phyloP scores from a whole-genome alignment of 92 coral and sea anemone species.

The Pocillopora grandis region DNA sequence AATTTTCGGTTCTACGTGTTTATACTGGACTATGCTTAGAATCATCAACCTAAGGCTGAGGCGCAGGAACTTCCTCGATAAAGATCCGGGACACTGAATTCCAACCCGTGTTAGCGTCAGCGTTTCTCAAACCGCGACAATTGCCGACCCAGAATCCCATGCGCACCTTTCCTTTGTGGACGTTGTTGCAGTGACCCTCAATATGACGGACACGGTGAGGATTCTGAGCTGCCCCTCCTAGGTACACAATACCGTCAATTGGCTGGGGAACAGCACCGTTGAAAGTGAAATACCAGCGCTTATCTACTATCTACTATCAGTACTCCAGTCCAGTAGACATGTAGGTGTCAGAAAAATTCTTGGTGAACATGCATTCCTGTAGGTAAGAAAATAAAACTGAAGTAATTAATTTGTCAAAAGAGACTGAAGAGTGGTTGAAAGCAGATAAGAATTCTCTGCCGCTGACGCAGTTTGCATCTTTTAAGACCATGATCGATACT shows the following conservation, averaged over 20 bases:
- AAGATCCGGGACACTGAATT: conserved; percentile 34
- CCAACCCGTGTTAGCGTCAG: conserved; percentile 23
- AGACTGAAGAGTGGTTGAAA: neutral
- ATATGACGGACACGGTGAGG: conserved; percentile 50
- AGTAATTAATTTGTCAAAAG: neutral
- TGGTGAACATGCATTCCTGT: conserved; percentile 21
- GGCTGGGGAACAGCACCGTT: conserved; percentile 50
- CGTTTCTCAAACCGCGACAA: neutral
- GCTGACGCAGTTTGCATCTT: no score
- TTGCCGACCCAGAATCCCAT: conserved; percentile 41
- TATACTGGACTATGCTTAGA: no score
- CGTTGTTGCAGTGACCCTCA: conserved; percentile 51
- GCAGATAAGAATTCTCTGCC: neutral
- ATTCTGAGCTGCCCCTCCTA: neutral
- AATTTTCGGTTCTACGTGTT: no score
- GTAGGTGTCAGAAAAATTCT: conserved; percentile 35
- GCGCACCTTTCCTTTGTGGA: conserved; percentile 38
- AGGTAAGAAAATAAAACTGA: neutral
- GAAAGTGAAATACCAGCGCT: conserved; percentile 54
- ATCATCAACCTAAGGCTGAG: neutral
- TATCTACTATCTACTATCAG: neutral
- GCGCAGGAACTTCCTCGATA: conserved; percentile 17
- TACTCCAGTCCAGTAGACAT: conserved; percentile 21
- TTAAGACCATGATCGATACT: no score
- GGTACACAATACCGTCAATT: conserved; percentile 44